Percentiles rank a stretch among this genome's conserved stretches.
Conservation (phyloP, 2,113 vertebrate species). For the Epinephelus cyanopodus region DNA sequence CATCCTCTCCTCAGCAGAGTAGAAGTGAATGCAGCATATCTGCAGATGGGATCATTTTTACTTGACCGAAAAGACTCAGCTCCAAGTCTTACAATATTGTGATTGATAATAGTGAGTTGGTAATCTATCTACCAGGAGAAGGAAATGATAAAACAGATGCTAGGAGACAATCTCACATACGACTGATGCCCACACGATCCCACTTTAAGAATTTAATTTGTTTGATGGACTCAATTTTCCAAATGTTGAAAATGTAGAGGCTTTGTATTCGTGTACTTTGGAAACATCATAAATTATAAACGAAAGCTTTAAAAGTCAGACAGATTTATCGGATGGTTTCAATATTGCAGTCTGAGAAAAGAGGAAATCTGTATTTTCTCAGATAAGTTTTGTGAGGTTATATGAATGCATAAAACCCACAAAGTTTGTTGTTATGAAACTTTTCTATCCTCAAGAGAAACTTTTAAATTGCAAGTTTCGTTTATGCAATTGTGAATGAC, state of each 20-base stretch:
- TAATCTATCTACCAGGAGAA: conserved; percentile 30
- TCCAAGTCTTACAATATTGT: conserved; percentile 20
- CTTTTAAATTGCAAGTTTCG: background rate
- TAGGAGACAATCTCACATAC: background rate
- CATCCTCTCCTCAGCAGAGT: conserved; percentile 11
- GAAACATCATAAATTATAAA: conserved; percentile 1
- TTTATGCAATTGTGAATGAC: background rate
- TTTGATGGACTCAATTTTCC: conserved; percentile 14
- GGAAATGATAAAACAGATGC: conserved; percentile 39
- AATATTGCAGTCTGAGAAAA: background rate
- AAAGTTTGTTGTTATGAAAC: background rate
- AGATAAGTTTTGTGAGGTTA: background rate
- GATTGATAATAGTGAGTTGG: conserved; percentile 42
- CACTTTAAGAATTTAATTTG: background rate
- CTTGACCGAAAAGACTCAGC: conserved; percentile 36
- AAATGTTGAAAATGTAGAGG: conserved; percentile 9
- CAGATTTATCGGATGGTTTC: background rate
- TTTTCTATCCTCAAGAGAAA: background rate
- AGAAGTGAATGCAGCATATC: conserved; percentile 18
- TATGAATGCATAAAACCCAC: background rate
- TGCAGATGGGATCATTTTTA: conserved; percentile 40
- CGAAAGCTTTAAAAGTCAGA: conserved; percentile 4
- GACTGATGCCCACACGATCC: background rate
- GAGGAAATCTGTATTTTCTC: background rate
- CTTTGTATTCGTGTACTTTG: background rate